These are phyloP conservation scores for Heliconius erato DNA, from an alignment of 2,888 invertebrate genomes.

Conservation along the genomic window DNA sequence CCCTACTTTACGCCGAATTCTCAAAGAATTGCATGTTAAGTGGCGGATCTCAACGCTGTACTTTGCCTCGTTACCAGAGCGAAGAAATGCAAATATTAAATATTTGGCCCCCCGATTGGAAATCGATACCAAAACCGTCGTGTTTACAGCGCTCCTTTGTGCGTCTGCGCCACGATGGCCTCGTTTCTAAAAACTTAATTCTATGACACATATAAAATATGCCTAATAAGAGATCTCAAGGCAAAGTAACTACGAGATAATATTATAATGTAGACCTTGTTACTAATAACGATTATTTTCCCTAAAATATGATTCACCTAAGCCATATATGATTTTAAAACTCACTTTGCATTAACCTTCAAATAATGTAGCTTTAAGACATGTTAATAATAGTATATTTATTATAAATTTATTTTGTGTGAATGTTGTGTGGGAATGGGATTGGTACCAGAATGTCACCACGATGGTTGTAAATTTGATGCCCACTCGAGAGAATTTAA, in stretches of 20 bases:
- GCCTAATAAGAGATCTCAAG: neutral
- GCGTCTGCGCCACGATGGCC: too few species aligned
- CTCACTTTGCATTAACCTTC: neutral
- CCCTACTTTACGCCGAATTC: too few species aligned
- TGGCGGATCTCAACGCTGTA: neutral
- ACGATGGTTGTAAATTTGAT: neutral
- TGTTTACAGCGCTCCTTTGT: too few species aligned
- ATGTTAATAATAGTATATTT: neutral
- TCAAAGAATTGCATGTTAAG: neutral
- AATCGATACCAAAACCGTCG: too few species aligned
- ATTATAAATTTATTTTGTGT: neutral
- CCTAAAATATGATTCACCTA: constrained; percentile 28
- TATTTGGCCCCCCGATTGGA: neutral
- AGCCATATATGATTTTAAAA: constrained; percentile 8
- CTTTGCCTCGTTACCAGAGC: neutral
- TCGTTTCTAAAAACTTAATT: neutral
- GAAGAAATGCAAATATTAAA: neutral
- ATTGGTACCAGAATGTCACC: neutral
- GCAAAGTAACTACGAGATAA: neutral
- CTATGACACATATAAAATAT: neutral
- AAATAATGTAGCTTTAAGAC: neutral
- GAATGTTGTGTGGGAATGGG: neutral
- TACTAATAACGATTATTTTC: constrained; percentile 11
- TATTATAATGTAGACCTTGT: constrained; percentile 24
- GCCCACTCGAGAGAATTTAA: neutral